Conservation (phyloP, 2,113 vertebrate genomes). For the Tamias sibiricus region DNA sequence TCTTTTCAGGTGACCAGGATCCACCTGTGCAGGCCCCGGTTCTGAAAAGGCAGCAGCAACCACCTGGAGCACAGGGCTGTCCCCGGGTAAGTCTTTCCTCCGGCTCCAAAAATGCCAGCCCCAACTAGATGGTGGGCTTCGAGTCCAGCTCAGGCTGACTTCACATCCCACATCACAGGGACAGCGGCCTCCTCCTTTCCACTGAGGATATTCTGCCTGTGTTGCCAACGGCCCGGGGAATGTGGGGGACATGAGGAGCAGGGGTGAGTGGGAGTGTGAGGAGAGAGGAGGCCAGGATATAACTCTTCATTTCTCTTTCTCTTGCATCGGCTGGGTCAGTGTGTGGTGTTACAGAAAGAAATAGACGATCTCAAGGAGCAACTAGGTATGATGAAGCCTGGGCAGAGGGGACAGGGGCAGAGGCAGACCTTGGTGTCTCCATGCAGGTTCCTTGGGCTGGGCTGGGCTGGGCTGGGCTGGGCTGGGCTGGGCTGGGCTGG, state of each 20-base stretch:
- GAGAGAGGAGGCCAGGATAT: too few relatives aligned
- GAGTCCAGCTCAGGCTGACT: background rate
- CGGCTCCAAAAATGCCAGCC: background rate
- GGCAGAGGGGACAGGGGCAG: background rate
- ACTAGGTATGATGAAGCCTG: background rate
- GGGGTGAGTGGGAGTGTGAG: too few relatives aligned
- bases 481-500: too few relatives aligned
- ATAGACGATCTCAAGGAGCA: background rate
- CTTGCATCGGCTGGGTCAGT: background rate
- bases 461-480: background rate
- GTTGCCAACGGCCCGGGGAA: background rate
- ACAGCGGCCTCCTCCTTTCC: background rate
- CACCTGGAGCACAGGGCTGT: background rate
- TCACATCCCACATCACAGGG: rapidly evolving
- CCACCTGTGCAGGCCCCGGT: too few relatives aligned
- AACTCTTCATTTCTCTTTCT: background rate
- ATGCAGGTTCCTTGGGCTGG: too few relatives aligned
- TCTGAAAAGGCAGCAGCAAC: background rate
- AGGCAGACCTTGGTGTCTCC: background rate
- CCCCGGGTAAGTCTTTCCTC: background rate
- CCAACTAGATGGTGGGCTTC: background rate
- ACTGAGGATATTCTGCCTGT: background rate
- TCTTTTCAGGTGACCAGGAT: constrained; percentile 39
- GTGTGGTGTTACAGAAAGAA: constrained; percentile 5
- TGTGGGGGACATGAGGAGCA: too few relatives aligned